These are phyloP conservation scores for Turdus rufiventris DNA, from an alignment of 2,113 vertebrate species.

Conservation along the genomic window DNA sequence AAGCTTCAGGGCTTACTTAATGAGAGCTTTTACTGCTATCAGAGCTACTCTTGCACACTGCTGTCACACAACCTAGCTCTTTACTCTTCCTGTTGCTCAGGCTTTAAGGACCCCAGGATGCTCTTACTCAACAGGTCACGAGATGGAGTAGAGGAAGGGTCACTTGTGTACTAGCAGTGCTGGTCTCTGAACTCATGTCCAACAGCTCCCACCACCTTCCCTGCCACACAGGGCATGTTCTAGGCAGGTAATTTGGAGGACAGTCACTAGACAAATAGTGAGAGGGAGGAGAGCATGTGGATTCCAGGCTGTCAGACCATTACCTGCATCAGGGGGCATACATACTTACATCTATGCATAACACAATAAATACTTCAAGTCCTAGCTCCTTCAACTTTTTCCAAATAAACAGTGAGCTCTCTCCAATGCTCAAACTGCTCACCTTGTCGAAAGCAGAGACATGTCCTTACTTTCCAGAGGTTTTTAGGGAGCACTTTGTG, in stretches of 20 bases:
- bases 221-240: neutral
- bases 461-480: neutral
- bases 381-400: neutral
- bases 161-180: neutral
- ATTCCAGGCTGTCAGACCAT: neutral
- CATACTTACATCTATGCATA: neutral
- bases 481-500: neutral
- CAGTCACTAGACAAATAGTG: neutral
- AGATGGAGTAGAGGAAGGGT: neutral
- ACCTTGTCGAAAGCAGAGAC: neutral
- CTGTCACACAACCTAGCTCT: neutral
- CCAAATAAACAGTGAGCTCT: neutral
- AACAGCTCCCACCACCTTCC: neutral
- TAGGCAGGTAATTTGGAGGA: neutral
- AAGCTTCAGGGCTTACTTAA: constrained; percentile 38
- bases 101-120: neutral
- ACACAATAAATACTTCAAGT: neutral
- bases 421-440: neutral
- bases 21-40: neutral
- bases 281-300: neutral
- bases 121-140: neutral
- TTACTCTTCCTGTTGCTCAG: neutral
- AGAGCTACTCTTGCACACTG: neutral
- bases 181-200: neutral
- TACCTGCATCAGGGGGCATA: neutral